A percentile compares a stretch with the other conserved stretches of the same genome.
These are phyloP conservation scores for Berghia stephanieae DNA, from an alignment of 1,140 invertebrate species.

Conservation along the genomic window DNA sequence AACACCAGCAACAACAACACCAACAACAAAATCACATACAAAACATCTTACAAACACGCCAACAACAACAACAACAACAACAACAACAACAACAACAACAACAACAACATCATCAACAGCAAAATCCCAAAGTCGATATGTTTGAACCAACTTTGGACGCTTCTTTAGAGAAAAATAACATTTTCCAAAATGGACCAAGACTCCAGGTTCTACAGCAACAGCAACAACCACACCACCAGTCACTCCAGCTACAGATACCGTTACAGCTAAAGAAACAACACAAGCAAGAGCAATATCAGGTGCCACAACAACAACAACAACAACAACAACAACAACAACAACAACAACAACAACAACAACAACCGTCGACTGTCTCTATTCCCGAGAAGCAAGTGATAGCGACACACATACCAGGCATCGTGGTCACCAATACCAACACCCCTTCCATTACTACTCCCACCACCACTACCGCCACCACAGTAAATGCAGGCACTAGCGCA, in stretches of 20 bases:
- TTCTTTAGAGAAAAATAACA: too few species aligned
- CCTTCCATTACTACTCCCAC: background rate
- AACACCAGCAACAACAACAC: background rate
- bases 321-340: background rate
- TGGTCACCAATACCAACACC: background rate
- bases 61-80: background rate
- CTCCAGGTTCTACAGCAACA: background rate
- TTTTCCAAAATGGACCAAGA: background rate
- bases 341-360: slow-evolving; percentile 16
- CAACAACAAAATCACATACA: background rate
- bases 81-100: background rate
- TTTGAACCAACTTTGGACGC: too few species aligned
- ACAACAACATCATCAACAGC: background rate
- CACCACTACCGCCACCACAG: background rate
- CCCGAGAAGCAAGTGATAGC: too few species aligned
- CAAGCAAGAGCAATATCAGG: background rate
- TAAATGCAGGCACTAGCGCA: background rate
- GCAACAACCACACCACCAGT: background rate
- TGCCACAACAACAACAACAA: background rate
- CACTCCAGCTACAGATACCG: background rate
- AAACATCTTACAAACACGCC: too few species aligned
- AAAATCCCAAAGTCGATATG: too few species aligned
- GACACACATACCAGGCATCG: background rate
- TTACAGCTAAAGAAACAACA: background rate
- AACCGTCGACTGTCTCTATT: background rate